Conservation (phyloP, 1,140 invertebrate species). For the Stenopsyche tienmushanensis region DNA sequence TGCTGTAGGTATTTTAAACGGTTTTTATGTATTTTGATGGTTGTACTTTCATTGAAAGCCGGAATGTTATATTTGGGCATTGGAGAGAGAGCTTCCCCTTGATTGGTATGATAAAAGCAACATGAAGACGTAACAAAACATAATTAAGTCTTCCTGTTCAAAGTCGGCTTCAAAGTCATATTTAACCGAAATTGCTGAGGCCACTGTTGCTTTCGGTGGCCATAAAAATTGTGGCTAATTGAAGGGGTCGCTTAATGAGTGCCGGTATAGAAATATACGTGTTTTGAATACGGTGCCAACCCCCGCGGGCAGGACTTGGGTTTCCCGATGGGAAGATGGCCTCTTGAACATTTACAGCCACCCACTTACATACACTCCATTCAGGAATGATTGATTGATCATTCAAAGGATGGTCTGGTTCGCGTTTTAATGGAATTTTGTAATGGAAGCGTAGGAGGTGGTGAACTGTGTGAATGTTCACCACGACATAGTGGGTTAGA, state of each 20-base stretch:
- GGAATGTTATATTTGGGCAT: too few species aligned
- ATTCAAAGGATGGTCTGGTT: conserved; percentile 23
- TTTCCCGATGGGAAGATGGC: background rate
- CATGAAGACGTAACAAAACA: too few species aligned
- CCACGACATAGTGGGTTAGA: background rate
- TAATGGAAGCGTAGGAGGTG: conserved; percentile 9
- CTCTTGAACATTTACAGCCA: conserved; percentile 5
- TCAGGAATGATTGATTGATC: conserved; percentile 40
- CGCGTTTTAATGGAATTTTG: conserved; percentile 31
- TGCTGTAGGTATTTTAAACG: too few species aligned
- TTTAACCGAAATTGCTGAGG: too few species aligned
- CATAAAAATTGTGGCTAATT: conserved; percentile 18
- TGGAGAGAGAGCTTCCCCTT: too few species aligned
- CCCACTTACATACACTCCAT: conserved; percentile 23
- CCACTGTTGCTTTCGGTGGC: background rate
- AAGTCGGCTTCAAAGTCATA: too few species aligned
- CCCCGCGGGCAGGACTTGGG: background rate
- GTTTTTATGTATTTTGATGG: too few species aligned
- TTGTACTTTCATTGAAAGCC: too few species aligned
- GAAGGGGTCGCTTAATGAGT: conserved; percentile 12
- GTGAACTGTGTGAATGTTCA: background rate
- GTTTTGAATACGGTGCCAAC: conserved; percentile 16
- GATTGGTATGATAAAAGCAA: too few species aligned
- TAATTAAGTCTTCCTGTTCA: too few species aligned
- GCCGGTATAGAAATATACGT: conserved; percentile 10